Evolutionary conservation across 2,797 vertebrate species (phyloP), one percentile per base, ranked within the genome.

Genomic region (Tachyglossus aculeatus): DNA sequence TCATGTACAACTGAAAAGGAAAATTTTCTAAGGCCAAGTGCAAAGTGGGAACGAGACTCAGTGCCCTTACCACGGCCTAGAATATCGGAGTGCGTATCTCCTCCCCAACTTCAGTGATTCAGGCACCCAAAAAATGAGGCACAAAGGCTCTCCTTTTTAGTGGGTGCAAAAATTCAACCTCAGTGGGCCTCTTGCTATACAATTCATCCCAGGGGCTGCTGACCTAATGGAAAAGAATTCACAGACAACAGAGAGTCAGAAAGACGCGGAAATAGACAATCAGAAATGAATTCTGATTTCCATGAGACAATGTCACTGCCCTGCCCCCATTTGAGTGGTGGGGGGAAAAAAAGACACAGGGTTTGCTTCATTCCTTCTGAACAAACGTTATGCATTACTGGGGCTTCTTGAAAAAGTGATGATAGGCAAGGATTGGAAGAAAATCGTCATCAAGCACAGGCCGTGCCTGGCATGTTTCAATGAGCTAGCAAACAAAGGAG

Each of bases 401-500:
- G 61, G 54, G 31, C 52, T n/a, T 71, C 71, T 63, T 44, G 60
- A n/a, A n/a, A 61, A 71, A 29, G 2, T n/a, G 56, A 71, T 52
- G 68, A 27, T 31, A 51, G 81, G 68, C 57, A 41, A 47, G n/a
- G 31, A 68, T 53, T 24, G 8, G 18, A 77, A 71, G 43, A 62
- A 27, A 68, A 71, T 4, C 7, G 1, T 63, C 52, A 47, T 55
- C 70, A 74, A 71, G 41, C 34, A 71, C 31, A 62, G 45, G 16
- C 53, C 78, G 69, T 45, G 32, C 65, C 65, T 38, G 54, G 43
- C 15, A 3, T 16, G 40, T 60, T 53, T 14, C 57, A 50, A 51
- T 1, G 2, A 56, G 50, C 63, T 78, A 77, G 71, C 68, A 57
- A 57, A 62, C 58, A 62, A 76, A 78, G 63, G 21, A 7, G 45